A percentile compares a stretch with the other conserved stretches of the same genome.
phyloP scores from a whole-genome alignment of 2,113 vertebrate species.

The Sminthopsis crassicaudata region DNA sequence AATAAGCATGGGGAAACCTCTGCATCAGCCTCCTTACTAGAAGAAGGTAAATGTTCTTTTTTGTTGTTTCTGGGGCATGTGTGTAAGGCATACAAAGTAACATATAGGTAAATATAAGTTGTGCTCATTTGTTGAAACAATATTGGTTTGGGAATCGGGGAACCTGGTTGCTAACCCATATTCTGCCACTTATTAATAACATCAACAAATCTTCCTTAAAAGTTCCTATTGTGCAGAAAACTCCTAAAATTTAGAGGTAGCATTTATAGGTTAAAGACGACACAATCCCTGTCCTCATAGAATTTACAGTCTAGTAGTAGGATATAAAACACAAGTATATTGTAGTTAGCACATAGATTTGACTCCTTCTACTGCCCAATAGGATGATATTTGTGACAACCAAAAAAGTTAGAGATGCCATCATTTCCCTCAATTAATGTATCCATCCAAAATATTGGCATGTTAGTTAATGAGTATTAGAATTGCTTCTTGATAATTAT shows the following conservation, averaged over 20 bases:
- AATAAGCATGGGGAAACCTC: conserved; percentile 94
- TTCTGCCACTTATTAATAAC: not conserved
- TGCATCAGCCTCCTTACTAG: conserved; percentile 91
- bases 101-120: not conserved
- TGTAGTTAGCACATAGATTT: not conserved
- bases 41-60: conserved; percentile 89
- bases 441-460: not conserved
- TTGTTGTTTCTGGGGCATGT: not conserved
- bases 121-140: not conserved
- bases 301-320: not conserved
- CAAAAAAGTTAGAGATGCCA: not conserved
- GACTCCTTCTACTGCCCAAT: not conserved
- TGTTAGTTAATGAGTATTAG: not conserved
- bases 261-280: not conserved
- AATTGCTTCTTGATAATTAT: not conserved
- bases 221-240: not conserved
- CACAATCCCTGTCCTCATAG: not conserved
- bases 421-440: not conserved
- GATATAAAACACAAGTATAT: not conserved
- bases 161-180: not conserved
- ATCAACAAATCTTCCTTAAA: not conserved
- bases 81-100: not conserved
- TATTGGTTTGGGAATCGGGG: not conserved
- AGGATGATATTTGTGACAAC: not conserved
- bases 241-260: not conserved